phyloP scores from a whole-genome alignment of 2,888 invertebrate genomes.

The Dioctria rufipes region DNA sequence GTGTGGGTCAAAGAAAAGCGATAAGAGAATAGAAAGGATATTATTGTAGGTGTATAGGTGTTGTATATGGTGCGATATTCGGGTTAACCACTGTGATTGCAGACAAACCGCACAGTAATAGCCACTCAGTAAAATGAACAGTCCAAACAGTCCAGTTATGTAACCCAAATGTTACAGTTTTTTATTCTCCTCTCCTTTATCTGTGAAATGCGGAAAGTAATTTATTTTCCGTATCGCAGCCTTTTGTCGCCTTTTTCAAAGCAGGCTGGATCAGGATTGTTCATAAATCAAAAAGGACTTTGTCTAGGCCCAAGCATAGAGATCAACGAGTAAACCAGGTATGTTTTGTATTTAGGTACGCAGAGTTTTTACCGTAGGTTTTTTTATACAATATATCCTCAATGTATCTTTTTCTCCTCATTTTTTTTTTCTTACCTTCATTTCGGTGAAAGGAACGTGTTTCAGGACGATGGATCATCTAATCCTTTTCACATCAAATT shows the following conservation, averaged over 20 bases:
- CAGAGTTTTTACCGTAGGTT: neutral
- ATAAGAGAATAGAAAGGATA: constrained; percentile 25
- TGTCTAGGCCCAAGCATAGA: constrained; percentile 26
- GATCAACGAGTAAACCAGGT: constrained; percentile 21
- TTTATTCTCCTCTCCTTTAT: constrained; percentile 16
- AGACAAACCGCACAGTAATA: constrained; percentile 39
- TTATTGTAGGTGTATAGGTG: neutral
- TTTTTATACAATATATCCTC: neutral
- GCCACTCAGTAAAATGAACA: constrained; percentile 2
- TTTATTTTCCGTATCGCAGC: constrained; percentile 49
- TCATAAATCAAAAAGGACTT: constrained; percentile 53
- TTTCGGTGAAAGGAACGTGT: constrained; percentile 1
- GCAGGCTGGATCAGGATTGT: constrained; percentile 11
- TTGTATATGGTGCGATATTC: neutral
- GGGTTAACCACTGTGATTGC: constrained; percentile 44
- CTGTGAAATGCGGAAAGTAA: constrained; percentile 50
- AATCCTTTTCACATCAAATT: constrained; percentile 54
- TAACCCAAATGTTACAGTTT: constrained; percentile 35
- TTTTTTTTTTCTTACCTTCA: neutral
- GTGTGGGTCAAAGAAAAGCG: neutral
- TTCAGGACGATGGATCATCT: constrained; percentile 41
- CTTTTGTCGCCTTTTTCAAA: constrained; percentile 46
- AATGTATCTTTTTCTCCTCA: neutral
- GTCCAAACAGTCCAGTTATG: constrained; percentile 29
- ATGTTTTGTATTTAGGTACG: neutral